Conservation (phyloP, 2,888 invertebrate genomes). For the Empis livida region DNA sequence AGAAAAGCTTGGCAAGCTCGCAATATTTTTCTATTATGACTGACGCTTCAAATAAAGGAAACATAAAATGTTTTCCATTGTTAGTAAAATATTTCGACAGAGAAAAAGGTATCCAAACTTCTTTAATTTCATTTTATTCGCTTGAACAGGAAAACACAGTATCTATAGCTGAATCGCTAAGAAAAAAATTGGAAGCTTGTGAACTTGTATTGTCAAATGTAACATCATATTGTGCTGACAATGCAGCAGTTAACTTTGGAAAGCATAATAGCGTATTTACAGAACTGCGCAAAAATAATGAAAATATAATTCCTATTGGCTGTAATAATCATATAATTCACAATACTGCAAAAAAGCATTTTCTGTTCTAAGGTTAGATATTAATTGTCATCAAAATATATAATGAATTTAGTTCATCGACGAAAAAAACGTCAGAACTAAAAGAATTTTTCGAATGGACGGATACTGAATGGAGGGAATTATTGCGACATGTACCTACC, state of each 20-base stretch:
- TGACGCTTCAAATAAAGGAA: slow-evolving; percentile 4
- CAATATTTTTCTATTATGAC: slow-evolving; percentile 1
- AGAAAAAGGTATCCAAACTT: neutral
- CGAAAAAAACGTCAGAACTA: slow-evolving; percentile 4
- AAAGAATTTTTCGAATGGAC: slow-evolving; percentile 7
- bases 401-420: too few relatives aligned
- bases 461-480: slow-evolving; percentile 8
- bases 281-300: slow-evolving; percentile 4
- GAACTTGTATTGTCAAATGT: slow-evolving; percentile 2
- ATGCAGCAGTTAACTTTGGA: slow-evolving; percentile 10
- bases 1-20: too few relatives aligned
- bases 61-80: slow-evolving; percentile 1
- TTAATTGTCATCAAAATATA: too few relatives aligned
- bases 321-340: slow-evolving; percentile 5
- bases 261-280: slow-evolving; percentile 8
- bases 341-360: slow-evolving; percentile 6
- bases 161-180: slow-evolving; percentile 5
- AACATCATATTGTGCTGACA: slow-evolving; percentile 9
- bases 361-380: slow-evolving; percentile 6
- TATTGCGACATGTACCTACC: slow-evolving; percentile 8
- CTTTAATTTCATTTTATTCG: slow-evolving; percentile 1
- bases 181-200: slow-evolving; percentile 2
- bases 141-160: slow-evolving; percentile 1
- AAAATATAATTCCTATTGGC: neutral
- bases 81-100: slow-evolving; percentile 1